Percentiles rank a stretch among this genome's conserved stretches.
Conservation (phyloP, 1,140 invertebrate genomes). For the Manduca sexta region DNA sequence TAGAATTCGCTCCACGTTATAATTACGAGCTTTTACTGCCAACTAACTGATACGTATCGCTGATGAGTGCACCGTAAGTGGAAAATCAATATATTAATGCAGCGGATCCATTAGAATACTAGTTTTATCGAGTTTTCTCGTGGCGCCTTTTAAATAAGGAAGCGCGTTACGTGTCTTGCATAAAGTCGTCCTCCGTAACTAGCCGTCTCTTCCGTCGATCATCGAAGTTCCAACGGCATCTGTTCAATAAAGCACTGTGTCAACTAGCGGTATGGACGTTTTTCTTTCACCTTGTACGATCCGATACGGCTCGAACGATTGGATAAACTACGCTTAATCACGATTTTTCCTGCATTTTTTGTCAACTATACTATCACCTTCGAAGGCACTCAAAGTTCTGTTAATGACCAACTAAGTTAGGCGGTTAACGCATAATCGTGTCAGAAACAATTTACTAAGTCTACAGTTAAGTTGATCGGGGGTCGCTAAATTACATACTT, state of each 20-base stretch:
- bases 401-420: too few species aligned
- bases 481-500: too few species aligned
- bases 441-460: not conserved
- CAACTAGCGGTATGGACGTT: constrained; percentile 63
- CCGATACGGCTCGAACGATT: constrained; percentile 26
- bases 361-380: too few species aligned
- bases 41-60: too few species aligned
- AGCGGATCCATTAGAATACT: not conserved
- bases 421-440: not conserved
- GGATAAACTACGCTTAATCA: too few species aligned
- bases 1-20: too few species aligned
- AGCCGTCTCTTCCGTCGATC: constrained; percentile 30
- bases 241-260: constrained; percentile 65
- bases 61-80: too few species aligned
- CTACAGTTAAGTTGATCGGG: not conserved
- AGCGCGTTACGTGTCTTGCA: not conserved
- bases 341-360: too few species aligned
- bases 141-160: not conserved
- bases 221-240: constrained; percentile 40
- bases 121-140: not conserved
- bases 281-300: constrained; percentile 46
- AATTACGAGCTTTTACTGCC: too few species aligned
- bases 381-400: too few species aligned
- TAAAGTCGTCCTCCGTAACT: constrained; percentile 1
- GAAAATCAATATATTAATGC: too few species aligned